A percentile compares a stretch with the other conserved stretches of the same genome.
Conservation (phyloP, 2,113 vertebrate genomes). For the Azemiops feae region DNA sequence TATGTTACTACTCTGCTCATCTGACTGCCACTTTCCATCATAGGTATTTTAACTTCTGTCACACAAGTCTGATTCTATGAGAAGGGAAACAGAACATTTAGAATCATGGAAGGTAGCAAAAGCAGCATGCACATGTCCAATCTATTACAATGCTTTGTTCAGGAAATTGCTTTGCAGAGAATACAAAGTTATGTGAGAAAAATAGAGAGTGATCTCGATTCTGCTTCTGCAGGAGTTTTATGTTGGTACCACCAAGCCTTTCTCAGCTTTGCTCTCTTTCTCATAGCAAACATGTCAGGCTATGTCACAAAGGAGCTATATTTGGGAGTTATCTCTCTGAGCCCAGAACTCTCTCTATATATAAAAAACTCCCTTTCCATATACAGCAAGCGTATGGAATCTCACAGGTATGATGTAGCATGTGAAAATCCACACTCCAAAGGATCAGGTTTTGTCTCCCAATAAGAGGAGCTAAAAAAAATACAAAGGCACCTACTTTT, state of each 20-base stretch:
- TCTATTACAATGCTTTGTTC: no score
- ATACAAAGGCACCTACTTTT: not conserved
- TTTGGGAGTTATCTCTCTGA: not conserved
- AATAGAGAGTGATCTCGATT: no score
- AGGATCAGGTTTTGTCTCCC: not conserved
- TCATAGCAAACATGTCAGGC: not conserved
- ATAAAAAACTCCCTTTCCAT: not conserved
- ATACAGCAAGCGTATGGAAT: no score
- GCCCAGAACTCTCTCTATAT: not conserved
- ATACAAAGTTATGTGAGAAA: no score
- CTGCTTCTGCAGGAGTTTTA: not conserved
- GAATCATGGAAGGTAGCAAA: no score
- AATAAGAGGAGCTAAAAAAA: not conserved
- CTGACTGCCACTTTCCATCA: not conserved
- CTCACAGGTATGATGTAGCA: not conserved
- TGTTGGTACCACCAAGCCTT: not conserved
- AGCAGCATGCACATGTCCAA: no score
- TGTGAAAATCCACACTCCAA: not conserved
- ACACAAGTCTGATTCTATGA: not conserved
- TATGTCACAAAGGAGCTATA: not conserved
- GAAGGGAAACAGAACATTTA: no score
- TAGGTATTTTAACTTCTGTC: not conserved
- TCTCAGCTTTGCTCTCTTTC: not conserved
- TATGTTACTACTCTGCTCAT: not conserved
- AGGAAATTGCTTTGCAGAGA: no score